Evolutionary conservation across 2,113 vertebrate species (phyloP), one percentile per base, ranked within the genome.

Genomic region (Semicossyphus pulcher): DNA sequence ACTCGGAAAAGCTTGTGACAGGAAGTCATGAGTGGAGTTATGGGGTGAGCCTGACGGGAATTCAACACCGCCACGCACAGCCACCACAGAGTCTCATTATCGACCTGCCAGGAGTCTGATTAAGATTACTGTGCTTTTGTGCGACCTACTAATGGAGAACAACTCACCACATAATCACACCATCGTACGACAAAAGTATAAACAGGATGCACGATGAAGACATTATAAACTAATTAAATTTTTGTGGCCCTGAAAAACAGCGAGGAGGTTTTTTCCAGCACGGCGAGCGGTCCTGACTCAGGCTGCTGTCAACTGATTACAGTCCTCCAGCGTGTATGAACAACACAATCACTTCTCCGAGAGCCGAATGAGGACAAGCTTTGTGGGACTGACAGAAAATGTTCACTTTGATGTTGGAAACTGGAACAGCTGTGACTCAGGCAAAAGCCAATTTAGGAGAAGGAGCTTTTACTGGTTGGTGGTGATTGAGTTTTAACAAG

Each of bases 191-290:
- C 64, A 54, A 68, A 90, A 84, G 79, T 78, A 86, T 54, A 76
- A 91, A 89, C 88, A 88, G 87, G 78, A 84, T 56, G 63, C 78
- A 83, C 54, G 78, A 89, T 78, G 72, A 82, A 88, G 59, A 78
- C 47, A 48, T 85, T 83, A 68, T 21, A n/a, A 60, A 52, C 70
- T 78, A 84, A 81, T 88, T 23, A 83, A 16, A 37, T 37, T 69
- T 56, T 65, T 90, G 88, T 48, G 83, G 85, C 14, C 11, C 42
- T 25, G 48, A 25, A 8, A 3, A 79, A 76, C 86, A 85, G 81
- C 81, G 69, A 80, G 84, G 47, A 77, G 73, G 10, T 26, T 37
- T 86, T 88, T n/a, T 72, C 72, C 34, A 53, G 66, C 34, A 2
- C 45, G 41, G 49, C 14, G 37, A 72, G 68, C n/a, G 45, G 72